Evolutionary conservation across 2,113 vertebrate genomes (phyloP).

Genomic region (Arenaria interpres): DNA sequence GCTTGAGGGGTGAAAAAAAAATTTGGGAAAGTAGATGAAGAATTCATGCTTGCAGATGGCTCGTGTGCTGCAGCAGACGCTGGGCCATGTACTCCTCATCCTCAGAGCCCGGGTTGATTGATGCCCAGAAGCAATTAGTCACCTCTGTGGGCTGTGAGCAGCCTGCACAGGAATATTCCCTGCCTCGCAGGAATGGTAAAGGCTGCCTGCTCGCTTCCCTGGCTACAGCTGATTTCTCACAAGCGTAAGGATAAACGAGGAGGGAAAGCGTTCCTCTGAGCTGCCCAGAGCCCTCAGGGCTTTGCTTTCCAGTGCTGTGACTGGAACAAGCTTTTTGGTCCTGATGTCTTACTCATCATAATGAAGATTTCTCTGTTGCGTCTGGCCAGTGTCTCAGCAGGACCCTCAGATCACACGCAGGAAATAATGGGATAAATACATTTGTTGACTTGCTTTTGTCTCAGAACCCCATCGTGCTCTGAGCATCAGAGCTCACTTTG

Average conservation of each 20-base stretch:
- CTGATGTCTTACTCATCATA: background rate
- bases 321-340: background rate
- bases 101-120: background rate
- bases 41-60: background rate
- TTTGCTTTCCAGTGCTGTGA: background rate
- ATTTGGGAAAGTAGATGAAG: background rate
- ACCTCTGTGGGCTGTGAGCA: background rate
- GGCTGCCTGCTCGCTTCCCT: background rate
- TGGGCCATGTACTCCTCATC: background rate
- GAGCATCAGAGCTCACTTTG: background rate
- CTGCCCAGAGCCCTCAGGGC: background rate
- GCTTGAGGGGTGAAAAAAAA: background rate
- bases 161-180: accelerated
- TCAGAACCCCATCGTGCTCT: background rate
- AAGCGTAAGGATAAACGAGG: background rate
- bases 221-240: accelerated
- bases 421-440: background rate
- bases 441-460: background rate
- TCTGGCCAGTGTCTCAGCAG: background rate
- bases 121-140: background rate
- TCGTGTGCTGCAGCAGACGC: background rate
- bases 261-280: background rate
- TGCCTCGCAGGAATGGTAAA: accelerated
- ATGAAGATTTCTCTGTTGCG: background rate
- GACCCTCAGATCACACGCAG: accelerated